phyloP scores from a whole-genome alignment of 1,140 invertebrate genomes.

The Eupeodes corollae region DNA sequence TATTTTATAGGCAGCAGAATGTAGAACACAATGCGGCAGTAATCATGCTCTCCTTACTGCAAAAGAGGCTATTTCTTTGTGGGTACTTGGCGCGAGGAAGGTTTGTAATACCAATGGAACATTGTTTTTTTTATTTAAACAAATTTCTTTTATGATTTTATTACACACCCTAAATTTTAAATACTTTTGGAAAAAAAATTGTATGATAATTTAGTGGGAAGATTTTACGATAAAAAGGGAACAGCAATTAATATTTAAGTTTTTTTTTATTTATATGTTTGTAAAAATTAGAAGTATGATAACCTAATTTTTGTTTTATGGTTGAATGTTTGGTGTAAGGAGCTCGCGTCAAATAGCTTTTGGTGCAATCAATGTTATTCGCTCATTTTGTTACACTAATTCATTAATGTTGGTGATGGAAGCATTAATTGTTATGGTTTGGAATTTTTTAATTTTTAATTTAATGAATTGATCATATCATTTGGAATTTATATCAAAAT shows the following conservation, averaged over 20 bases:
- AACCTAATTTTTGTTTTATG: neutral
- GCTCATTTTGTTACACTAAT: too few species aligned
- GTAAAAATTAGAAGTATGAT: too few species aligned
- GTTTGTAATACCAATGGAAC: conserved; percentile 46
- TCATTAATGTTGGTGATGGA: too few species aligned
- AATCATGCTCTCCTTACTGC: conserved; percentile 69
- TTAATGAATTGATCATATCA: too few species aligned
- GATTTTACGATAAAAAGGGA: too few species aligned
- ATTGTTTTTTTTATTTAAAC: conserved; percentile 3
- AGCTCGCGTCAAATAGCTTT: too few species aligned
- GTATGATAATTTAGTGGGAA: too few species aligned
- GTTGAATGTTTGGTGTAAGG: neutral
- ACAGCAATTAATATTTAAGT: too few species aligned
- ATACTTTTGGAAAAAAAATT: neutral
- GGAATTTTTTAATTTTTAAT: conserved; percentile 9
- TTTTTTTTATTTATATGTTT: too few species aligned
- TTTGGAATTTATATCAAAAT: too few species aligned
- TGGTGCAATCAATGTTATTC: too few species aligned
- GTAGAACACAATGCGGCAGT: conserved; percentile 38
- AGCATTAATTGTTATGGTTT: too few species aligned
- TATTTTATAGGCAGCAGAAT: conserved; percentile 38
- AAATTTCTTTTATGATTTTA: neutral
- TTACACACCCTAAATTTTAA: conserved; percentile 1
- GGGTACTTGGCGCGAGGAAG: conserved; percentile 79
- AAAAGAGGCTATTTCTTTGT: conserved; percentile 81